Conservation (phyloP, 2,888 invertebrate species). For the Electrophaes corylata region DNA sequence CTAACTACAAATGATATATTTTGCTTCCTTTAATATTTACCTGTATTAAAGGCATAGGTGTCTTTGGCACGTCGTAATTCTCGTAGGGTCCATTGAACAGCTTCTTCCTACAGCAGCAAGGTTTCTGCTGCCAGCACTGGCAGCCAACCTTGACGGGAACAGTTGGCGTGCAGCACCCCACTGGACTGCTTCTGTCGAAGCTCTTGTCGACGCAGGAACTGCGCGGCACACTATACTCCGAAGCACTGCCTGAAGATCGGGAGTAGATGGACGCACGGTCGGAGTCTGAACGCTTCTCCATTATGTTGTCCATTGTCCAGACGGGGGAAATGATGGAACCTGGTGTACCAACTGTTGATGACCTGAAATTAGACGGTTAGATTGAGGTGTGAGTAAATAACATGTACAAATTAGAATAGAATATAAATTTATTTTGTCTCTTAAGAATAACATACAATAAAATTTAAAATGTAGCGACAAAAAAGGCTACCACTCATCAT, state of each 20-base stretch:
- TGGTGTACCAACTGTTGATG: conserved; percentile 83
- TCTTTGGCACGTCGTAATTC: conserved; percentile 92
- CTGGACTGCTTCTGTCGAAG: conserved; percentile 74
- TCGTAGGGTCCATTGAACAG: conserved; percentile 86
- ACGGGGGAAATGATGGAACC: conserved; percentile 82
- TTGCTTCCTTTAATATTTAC: conserved; percentile 41
- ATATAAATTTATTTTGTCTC: too few species aligned
- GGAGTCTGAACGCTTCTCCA: conserved; percentile 78
- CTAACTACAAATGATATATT: background rate
- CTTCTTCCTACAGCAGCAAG: conserved; percentile 73
- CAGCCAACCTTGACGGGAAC: conserved; percentile 83
- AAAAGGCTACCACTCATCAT: too few species aligned
- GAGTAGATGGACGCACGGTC: conserved; percentile 88
- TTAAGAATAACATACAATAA: too few species aligned
- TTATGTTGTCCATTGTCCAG: conserved; percentile 83
- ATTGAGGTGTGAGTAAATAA: background rate
- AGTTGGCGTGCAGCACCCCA: conserved; percentile 81
- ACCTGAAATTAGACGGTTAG: conserved; percentile 66
- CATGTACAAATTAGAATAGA: too few species aligned
- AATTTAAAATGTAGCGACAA: too few species aligned
- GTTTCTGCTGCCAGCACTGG: conserved; percentile 75
- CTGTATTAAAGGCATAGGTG: conserved; percentile 83
- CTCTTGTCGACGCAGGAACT: conserved; percentile 77
- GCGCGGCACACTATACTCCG: conserved; percentile 86
- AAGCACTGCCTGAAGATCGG: conserved; percentile 86